Base-by-base conservation (phyloP, 1,140 invertebrate genomes). In the Aplysia californica region DNA sequence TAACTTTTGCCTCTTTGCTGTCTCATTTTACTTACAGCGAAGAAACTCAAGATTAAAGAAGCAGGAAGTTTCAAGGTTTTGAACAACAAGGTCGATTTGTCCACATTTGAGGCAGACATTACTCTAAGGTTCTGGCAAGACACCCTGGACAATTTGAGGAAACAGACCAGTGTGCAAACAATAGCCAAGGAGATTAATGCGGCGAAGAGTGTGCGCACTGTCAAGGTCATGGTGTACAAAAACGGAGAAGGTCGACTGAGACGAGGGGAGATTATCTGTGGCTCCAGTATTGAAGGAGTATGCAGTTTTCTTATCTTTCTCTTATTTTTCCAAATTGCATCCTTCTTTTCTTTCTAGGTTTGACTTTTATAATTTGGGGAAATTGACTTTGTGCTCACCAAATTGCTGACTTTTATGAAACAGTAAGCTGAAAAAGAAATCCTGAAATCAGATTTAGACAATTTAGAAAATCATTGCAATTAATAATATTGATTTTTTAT, bases 21-120 rank as follows among this genome's bases (percentile, higher is more conserved):
- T n/a, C n/a, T n/a, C 58, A 21, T 71, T 58, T 35, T 79, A 67
- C 58, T 70, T 84, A 0, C 80, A 89, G 88, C 87, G 3, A 88
- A 86, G 59, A 83, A 84, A 55, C 74, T 83, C 23, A 83, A 81
- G 70, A 75, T 89, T 55, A 82, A 82, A 59, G 85, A 85, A 61
- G 81, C 83, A 76, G 88, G 88, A 39, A 89, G 87, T 78, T 88
- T 90, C 78, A 82, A 84, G 39, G 84, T 86, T 58, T 78, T 90
- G 26, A 89, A 89, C 78, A 86, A 85, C 23, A 90, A 89, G 77
- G 88, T 90, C 36, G 87, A 89, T 77, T 72, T 89, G 56, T 89
- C 88, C 0, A 86, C 87, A 20, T 82, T 83, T 79, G 89, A 90
- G 73, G 88, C 87, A 5, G 83, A 84, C 31, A 76, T 88, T 26